These are phyloP conservation scores for Sebastes trivittatus DNA, from an alignment of 2,797 vertebrate genomes.

Conservation along the genomic window DNA sequence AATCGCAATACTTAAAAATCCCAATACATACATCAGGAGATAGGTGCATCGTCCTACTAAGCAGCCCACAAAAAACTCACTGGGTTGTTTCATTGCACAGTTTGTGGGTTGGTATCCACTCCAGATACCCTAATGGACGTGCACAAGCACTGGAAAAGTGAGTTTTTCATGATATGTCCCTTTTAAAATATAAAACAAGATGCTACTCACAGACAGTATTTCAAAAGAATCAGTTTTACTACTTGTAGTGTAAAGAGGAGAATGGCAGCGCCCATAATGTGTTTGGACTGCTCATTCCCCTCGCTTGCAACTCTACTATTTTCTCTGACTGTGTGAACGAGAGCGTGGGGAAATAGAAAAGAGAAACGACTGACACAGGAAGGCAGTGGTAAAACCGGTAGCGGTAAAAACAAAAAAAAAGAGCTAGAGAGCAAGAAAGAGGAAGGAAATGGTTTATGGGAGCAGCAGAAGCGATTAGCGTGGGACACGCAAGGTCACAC, in stretches of 20 bases:
- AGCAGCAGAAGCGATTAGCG: slow-evolving; percentile 28
- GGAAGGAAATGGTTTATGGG: slow-evolving; percentile 47
- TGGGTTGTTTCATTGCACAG: too few relatives aligned
- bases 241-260: not conserved
- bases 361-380: slow-evolving; percentile 31
- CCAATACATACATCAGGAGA: too few relatives aligned
- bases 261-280: not conserved
- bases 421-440: not conserved
- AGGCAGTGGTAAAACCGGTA: slow-evolving; percentile 18
- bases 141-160: not conserved
- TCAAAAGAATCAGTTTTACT: not conserved
- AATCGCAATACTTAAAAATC: too few relatives aligned
- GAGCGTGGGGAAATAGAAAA: slow-evolving; percentile 2
- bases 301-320: not conserved
- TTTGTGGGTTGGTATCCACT: too few relatives aligned
- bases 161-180: not conserved
- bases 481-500: slow-evolving; percentile 42
- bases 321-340: slow-evolving; percentile 8
- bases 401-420: not conserved
- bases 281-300: not conserved
- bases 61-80: too few relatives aligned
- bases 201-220: not conserved
- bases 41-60: too few relatives aligned
- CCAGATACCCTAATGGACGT: not conserved
- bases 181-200: not conserved